A percentile compares a stretch with the other conserved stretches of the same genome.
These are phyloP conservation scores for Coronaproctus castanopsis DNA, from an alignment of 2,888 invertebrate genomes.

Conservation along the genomic window DNA sequence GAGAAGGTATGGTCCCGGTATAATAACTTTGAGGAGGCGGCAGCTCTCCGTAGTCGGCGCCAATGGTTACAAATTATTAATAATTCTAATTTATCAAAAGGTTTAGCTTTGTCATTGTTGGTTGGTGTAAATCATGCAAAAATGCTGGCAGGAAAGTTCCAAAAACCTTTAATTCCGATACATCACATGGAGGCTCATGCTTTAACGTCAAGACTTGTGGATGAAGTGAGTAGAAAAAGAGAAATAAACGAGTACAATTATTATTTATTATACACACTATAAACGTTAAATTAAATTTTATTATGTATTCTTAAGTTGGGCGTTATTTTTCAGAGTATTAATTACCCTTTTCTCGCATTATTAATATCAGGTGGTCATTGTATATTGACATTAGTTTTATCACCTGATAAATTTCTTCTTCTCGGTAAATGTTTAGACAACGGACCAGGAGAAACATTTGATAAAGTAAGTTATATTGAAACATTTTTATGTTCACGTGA, in stretches of 20 bases:
- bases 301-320: conserved; percentile 1
- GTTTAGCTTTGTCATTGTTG: conserved; percentile 51
- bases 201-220: conserved; percentile 57
- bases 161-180: conserved; percentile 75
- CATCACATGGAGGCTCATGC: conserved; percentile 99
- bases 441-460: conserved; percentile 83
- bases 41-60: not conserved
- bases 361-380: conserved; percentile 89
- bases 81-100: conserved; percentile 25
- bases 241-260: not conserved
- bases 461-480: conserved; percentile 43
- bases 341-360: conserved; percentile 74
- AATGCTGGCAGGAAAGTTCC: conserved; percentile 39
- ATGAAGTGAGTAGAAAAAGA: conserved; percentile 28
- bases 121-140: conserved; percentile 71
- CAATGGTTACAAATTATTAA: not conserved
- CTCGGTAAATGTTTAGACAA: conserved; percentile 63
- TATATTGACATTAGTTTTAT: conserved; percentile 50
- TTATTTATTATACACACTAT: not conserved
- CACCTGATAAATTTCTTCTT: conserved; percentile 51
- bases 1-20: too few species aligned
- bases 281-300: not conserved
- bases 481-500: not conserved
- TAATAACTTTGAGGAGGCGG: too few species aligned
- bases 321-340: conserved; percentile 31